Evolutionary conservation across 2,888 invertebrate species (phyloP).

Genomic region (Thymelicus acteon): DNA sequence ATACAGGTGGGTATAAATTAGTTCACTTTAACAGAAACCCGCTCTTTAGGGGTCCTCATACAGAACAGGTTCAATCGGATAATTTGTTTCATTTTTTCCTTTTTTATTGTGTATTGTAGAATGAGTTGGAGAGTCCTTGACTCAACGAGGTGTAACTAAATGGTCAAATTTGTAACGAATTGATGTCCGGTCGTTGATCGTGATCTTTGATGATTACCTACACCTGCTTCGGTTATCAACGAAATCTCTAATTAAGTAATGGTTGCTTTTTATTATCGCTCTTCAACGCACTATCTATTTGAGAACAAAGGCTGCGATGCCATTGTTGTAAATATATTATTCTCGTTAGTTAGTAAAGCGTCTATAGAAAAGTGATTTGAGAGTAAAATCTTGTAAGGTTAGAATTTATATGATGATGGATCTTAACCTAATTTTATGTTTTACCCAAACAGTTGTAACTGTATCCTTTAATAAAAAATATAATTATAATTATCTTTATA

Average conservation of each 20-base stretch:
- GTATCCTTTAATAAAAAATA: slow-evolving; percentile 66
- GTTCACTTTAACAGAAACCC: slow-evolving; percentile 75
- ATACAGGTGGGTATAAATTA: slow-evolving; percentile 79
- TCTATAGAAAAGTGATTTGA: slow-evolving; percentile 21
- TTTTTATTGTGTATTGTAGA: slow-evolving; percentile 67
- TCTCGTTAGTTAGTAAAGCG: slow-evolving; percentile 32
- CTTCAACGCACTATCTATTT: slow-evolving; percentile 40
- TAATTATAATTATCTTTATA: slow-evolving; percentile 62
- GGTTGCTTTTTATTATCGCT: slow-evolving; percentile 59
- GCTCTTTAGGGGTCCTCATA: slow-evolving; percentile 78
- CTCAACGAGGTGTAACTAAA: slow-evolving; percentile 84
- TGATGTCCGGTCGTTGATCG: slow-evolving; percentile 72
- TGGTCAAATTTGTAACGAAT: slow-evolving; percentile 81
- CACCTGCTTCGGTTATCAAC: slow-evolving; percentile 74
- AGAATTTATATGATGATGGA: not conserved
- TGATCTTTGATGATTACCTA: slow-evolving; percentile 70
- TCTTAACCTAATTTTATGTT: slow-evolving; percentile 48
- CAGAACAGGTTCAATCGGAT: slow-evolving; percentile 79
- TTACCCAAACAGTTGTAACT: slow-evolving; percentile 55
- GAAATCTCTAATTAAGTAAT: slow-evolving; percentile 77
- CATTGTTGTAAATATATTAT: slow-evolving; percentile 37
- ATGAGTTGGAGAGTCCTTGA: slow-evolving; percentile 80
- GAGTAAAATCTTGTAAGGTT: slow-evolving; percentile 7
- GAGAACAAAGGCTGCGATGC: slow-evolving; percentile 39
- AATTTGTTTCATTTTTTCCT: slow-evolving; percentile 74